Conservation (phyloP, 2,888 invertebrate genomes). For the Andrena bucephala region DNA sequence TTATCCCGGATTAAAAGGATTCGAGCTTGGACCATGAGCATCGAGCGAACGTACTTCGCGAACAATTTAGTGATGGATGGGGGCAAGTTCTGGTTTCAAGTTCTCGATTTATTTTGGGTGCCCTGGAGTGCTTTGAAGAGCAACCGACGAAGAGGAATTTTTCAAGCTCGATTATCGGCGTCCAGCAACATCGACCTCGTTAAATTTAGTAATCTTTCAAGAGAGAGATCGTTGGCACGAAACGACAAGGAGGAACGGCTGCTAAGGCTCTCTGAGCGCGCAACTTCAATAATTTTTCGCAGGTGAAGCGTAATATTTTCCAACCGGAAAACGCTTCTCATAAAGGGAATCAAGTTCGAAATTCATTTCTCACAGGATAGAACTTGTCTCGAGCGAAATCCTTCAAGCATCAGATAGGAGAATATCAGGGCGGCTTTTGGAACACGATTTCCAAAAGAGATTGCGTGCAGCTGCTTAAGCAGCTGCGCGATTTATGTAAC, state of each 20-base stretch:
- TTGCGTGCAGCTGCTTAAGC: not conserved
- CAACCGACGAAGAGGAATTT: slow-evolving; percentile 5
- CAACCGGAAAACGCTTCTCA: too few relatives aligned
- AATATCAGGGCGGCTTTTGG: slow-evolving; percentile 6
- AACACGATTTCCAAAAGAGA: slow-evolving; percentile 14
- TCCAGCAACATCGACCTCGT: slow-evolving; percentile 15
- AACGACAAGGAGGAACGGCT: not conserved
- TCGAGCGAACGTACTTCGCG: slow-evolving; percentile 17
- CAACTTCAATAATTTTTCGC: slow-evolving; percentile 28
- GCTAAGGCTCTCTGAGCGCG: not conserved
- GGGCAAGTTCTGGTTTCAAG: slow-evolving; percentile 24
- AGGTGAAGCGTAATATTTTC: not conserved
- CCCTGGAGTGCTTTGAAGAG: not conserved
- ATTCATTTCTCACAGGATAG: slow-evolving; percentile 27
- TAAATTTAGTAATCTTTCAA: slow-evolving; percentile 37
- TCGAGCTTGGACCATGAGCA: not conserved
- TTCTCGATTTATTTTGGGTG: slow-evolving; percentile 35
- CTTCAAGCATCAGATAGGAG: slow-evolving; percentile 11
- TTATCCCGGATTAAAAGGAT: slow-evolving; percentile 8
- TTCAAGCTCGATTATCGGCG: not conserved
- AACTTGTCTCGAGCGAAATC: not conserved
- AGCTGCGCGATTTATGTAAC: slow-evolving; percentile 8
- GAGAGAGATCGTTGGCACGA: not conserved
- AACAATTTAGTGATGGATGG: not conserved
- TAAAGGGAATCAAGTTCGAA: slow-evolving; percentile 11